These are phyloP conservation scores for Chelonoidis abingdonii DNA, from an alignment of 2,113 vertebrate genomes.

Conservation along the genomic window DNA sequence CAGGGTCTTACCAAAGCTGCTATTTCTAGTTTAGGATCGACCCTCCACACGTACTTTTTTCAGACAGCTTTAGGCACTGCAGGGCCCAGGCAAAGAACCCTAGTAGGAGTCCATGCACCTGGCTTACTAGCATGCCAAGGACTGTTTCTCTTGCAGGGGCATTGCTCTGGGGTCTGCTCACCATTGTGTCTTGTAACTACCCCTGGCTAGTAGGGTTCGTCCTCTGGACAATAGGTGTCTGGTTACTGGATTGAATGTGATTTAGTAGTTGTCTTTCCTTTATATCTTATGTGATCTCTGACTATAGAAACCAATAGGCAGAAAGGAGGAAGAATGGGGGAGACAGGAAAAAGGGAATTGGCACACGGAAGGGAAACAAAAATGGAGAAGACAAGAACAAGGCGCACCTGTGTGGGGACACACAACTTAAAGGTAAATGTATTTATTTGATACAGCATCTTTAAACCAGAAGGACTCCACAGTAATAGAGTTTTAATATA, in stretches of 20 bases:
- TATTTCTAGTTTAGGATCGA: neutral
- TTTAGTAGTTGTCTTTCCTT: neutral
- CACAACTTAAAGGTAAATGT: no score
- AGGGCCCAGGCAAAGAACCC: neutral
- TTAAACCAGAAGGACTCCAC: neutral
- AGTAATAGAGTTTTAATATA: neutral
- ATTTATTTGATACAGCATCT: neutral
- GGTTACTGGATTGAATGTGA: neutral
- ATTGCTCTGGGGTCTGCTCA: neutral
- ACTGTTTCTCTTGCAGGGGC: neutral
- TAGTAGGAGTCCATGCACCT: neutral
- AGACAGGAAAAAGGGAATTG: neutral
- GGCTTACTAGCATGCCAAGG: neutral
- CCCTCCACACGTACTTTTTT: neutral
- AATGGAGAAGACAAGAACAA: neutral
- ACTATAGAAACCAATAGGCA: neutral
- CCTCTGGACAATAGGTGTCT: neutral
- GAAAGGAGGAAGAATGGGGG: neutral
- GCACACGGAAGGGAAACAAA: neutral
- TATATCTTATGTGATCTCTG: neutral
- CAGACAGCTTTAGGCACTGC: neutral
- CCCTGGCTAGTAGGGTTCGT: neutral
- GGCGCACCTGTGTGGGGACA: rapidly evolving
- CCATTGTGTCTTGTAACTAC: neutral
- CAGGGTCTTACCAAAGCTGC: neutral